Percentiles rank a stretch among this genome's conserved stretches.
phyloP scores from a whole-genome alignment of 2,797 vertebrate species.

The Coregonus sp. region DNA sequence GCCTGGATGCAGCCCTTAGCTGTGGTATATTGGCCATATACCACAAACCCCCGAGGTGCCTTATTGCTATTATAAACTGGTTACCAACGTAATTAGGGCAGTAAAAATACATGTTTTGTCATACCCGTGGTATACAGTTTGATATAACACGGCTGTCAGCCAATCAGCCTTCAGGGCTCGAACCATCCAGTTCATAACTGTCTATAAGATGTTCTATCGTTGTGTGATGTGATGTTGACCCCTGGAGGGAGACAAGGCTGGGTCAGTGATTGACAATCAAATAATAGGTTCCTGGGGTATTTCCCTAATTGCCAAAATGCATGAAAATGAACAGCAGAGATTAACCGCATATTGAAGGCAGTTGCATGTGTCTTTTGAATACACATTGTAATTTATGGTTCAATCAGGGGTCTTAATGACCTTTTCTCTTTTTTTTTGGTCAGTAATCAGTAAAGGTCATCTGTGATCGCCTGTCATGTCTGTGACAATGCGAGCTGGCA shows the following conservation, averaged over 20 bases:
- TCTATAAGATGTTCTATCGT: not conserved
- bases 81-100: too few species aligned
- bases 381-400: conserved; percentile 45
- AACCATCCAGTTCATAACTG: too few species aligned
- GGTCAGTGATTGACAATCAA: conserved; percentile 30
- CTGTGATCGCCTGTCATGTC: conserved; percentile 46
- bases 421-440: conserved; percentile 45
- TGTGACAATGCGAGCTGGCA: conserved; percentile 52
- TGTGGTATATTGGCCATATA: too few species aligned
- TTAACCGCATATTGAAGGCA: conserved; percentile 32
- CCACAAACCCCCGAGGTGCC: too few species aligned
- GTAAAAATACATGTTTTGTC: too few species aligned
- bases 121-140: too few species aligned
- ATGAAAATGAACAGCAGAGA: not conserved
- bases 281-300: not conserved
- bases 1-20: too few species aligned
- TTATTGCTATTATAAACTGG: too few species aligned
- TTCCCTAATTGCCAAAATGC: conserved; percentile 43
- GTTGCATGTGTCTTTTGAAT: conserved; percentile 30
- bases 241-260: not conserved
- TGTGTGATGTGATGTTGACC: not conserved
- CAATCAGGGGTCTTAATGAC: conserved; percentile 44
- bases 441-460: conserved; percentile 65
- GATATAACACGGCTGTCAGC: too few species aligned
- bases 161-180: too few species aligned